Evolutionary conservation across 2,113 vertebrate genomes (phyloP).

Genomic region (Orientallactaga bullata): DNA sequence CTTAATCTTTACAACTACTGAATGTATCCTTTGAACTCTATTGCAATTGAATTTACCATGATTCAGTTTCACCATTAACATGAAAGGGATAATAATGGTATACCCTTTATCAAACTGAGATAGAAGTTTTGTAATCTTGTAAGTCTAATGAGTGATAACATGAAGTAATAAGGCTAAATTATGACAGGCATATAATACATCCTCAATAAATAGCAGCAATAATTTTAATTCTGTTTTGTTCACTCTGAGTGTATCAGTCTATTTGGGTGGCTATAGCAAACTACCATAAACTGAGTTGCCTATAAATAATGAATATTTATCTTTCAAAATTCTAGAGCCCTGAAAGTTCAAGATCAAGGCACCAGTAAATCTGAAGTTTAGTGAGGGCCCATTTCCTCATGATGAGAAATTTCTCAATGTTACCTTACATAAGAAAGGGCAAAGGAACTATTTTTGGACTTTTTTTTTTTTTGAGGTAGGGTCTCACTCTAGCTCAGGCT

Average conservation of each 20-base stretch:
- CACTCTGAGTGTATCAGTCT: neutral
- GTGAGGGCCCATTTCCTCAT: neutral
- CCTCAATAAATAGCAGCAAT: neutral
- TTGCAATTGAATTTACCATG: neutral
- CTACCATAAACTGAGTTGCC: neutral
- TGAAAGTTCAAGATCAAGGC: neutral
- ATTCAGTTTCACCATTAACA: slow-evolving; percentile 19
- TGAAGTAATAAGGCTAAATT: neutral
- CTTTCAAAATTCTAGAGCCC: neutral
- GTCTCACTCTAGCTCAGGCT: too few relatives aligned
- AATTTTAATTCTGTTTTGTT: slow-evolving; percentile 28
- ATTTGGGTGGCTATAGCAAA: neutral
- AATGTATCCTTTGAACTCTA: slow-evolving; percentile 44
- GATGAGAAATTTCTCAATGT: neutral
- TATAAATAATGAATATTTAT: neutral
- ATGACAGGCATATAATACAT: neutral
- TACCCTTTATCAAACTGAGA: neutral
- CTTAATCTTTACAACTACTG: slow-evolving; percentile 19
- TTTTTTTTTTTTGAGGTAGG: too few relatives aligned
- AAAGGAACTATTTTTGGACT: neutral
- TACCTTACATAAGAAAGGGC: neutral
- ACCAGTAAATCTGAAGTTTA: neutral
- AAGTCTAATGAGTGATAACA: slow-evolving; percentile 16
- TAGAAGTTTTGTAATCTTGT: slow-evolving; percentile 12
- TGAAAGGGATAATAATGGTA: neutral